Conservation (phyloP, 2,113 vertebrate species). For the Toxostoma redivivum region DNA sequence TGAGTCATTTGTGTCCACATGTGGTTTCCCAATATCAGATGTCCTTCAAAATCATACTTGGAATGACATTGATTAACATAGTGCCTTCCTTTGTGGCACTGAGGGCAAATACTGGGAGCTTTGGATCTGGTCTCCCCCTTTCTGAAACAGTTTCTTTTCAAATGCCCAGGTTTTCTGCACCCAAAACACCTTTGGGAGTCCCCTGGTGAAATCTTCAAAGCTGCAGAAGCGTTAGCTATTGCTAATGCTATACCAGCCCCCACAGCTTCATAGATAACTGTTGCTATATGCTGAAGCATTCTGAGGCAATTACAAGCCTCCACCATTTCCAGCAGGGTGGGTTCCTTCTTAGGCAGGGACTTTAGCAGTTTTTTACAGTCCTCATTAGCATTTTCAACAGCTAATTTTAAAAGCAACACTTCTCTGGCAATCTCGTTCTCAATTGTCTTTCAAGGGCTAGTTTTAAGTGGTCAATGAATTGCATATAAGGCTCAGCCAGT, state of each 20-base stretch:
- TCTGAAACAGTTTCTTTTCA: neutral
- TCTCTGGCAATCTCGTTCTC: neutral
- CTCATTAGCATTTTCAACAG: neutral
- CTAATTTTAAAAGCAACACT: neutral
- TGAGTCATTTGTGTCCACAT: neutral
- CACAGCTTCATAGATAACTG: neutral
- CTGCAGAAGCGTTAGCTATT: neutral
- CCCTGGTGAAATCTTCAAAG: neutral
- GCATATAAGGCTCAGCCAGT: neutral
- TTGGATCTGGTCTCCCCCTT: neutral
- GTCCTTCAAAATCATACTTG: neutral
- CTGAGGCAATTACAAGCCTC: neutral
- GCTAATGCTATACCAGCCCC: neutral
- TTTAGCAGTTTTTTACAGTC: neutral
- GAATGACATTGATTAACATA: neutral
- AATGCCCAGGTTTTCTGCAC: neutral
- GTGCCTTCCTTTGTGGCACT: neutral
- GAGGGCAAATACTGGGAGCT: neutral
- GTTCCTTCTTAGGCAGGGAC: neutral
- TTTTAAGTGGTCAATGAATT: neutral
- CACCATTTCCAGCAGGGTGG: neutral
- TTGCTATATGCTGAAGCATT: neutral
- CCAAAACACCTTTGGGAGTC: neutral
- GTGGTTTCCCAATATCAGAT: neutral
- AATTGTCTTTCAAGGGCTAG: neutral